Base-by-base conservation (phyloP, 37 sponge, comb jelly and placozoan species). In the Corticium candelabrum region DNA sequence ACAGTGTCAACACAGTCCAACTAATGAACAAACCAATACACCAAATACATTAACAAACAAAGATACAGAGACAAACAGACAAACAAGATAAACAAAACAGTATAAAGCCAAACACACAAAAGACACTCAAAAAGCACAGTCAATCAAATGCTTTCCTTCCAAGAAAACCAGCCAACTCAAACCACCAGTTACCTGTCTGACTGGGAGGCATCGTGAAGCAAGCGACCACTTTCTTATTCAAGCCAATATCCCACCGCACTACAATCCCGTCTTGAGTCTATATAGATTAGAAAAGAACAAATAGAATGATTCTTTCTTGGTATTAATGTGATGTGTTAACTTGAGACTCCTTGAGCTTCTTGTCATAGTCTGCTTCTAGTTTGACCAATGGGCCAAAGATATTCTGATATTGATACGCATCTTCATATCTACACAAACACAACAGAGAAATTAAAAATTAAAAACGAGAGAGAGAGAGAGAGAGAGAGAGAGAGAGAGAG, bases 401-500 rank as follows among this genome's bases (percentile, higher is more conserved):
- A 79, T 90, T 83, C 90, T 97, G 93, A 84, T 97, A 97, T 79
- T 88, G 92, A 74, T 97, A 97, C 41, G 98, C 98, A 84, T 97
- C 98, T 74, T 90, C 85, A 40, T 97, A 97, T 74, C 98, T 95
- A 74, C 21, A 27, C 62, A 50, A 50, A 27, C 21, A 50, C 11
- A 50, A 50, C 21, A 50, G 11, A 21, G 62, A n/a, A n/a, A n/a
- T n/a, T n/a, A n/a, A n/a, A n/a, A n/a, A n/a, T n/a, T n/a, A n/a
- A n/a, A n/a, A n/a, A n/a, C n/a, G 56, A 43, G 56, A 43, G 56
- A 43, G 56, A 43, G 11, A 43, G 56, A 43, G 56, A 43, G 56
- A 43, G 56, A 43, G 56, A 43, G 56, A 43, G 56, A 43, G 56
- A 43, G 56, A 43, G 56, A 43, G 56, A 43, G 56, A 43, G 56